phyloP scores from a whole-genome alignment of 2,797 vertebrate genomes.

The Lithobates pipiens region DNA sequence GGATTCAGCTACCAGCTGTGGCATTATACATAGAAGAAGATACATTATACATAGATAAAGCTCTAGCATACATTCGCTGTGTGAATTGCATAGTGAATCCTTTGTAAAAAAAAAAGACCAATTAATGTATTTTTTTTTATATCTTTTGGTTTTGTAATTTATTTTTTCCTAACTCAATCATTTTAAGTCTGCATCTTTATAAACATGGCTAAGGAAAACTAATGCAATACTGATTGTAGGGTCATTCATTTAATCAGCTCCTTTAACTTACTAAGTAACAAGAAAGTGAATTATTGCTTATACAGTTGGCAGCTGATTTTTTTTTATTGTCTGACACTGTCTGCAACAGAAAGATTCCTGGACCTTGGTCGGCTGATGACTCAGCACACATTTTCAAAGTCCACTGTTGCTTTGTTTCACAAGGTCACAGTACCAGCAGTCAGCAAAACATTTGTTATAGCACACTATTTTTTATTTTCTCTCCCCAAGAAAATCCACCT shows the following conservation, averaged over 20 bases:
- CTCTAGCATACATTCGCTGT: too few species aligned
- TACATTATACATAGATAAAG: too few species aligned
- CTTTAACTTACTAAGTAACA: not conserved
- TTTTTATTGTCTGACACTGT: conserved; percentile 9
- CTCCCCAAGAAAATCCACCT: conserved; percentile 30
- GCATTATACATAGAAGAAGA: too few species aligned
- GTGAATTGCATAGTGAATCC: too few species aligned
- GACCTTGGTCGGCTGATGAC: conserved; percentile 32
- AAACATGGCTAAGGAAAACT: too few species aligned
- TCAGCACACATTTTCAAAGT: conserved; percentile 35
- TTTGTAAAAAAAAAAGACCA: too few species aligned
- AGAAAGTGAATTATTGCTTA: not conserved
- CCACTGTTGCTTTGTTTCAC: conserved; percentile 13
- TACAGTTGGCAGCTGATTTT: not conserved
- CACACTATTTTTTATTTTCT: conserved; percentile 8
- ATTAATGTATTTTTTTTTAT: too few species aligned
- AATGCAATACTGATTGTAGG: not conserved
- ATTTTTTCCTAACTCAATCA: too few species aligned
- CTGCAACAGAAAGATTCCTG: conserved; percentile 17
- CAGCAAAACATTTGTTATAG: conserved; percentile 27
- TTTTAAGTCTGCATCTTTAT: too few species aligned
- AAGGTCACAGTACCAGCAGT: conserved; percentile 18
- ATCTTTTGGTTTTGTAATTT: too few species aligned
- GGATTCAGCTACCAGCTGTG: too few species aligned
- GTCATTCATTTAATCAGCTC: not conserved